These are phyloP conservation scores for Neocrepidodera transversa DNA, from an alignment of 2,888 invertebrate genomes.

Conservation along the genomic window DNA sequence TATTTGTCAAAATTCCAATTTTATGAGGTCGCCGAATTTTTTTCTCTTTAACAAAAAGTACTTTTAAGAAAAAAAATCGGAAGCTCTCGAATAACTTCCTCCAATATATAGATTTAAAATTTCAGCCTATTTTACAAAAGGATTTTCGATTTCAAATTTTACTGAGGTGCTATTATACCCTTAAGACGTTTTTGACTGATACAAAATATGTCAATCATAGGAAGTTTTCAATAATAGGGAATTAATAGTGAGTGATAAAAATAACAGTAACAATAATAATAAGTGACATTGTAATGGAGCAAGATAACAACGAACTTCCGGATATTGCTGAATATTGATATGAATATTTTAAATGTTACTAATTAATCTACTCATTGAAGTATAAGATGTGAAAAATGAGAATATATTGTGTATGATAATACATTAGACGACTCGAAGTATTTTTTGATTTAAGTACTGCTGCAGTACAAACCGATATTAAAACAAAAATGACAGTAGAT, in stretches of 20 bases:
- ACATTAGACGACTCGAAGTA: background rate
- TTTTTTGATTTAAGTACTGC: background rate
- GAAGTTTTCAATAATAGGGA: too few relatives aligned
- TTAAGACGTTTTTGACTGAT: too few relatives aligned
- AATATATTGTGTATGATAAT: background rate
- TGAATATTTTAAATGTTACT: conserved; percentile 1
- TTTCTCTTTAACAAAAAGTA: too few relatives aligned
- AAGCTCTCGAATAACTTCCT: too few relatives aligned
- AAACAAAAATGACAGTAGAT: background rate
- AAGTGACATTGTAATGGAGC: background rate
- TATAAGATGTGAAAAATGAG: background rate
- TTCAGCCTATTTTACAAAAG: too few relatives aligned
- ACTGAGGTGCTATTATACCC: too few relatives aligned
- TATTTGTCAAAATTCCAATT: too few relatives aligned
- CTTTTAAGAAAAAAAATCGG: too few relatives aligned
- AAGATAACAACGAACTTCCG: background rate
- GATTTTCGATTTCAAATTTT: too few relatives aligned
- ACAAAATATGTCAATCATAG: too few relatives aligned
- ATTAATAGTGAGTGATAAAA: background rate
- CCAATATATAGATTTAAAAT: too few relatives aligned
- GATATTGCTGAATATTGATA: background rate
- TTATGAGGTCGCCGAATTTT: too few relatives aligned
- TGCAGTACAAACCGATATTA: background rate
- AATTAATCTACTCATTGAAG: background rate
- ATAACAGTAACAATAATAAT: background rate